Base-by-base conservation (phyloP, 2,888 invertebrate species). In the Cecidostiba fungosa region DNA sequence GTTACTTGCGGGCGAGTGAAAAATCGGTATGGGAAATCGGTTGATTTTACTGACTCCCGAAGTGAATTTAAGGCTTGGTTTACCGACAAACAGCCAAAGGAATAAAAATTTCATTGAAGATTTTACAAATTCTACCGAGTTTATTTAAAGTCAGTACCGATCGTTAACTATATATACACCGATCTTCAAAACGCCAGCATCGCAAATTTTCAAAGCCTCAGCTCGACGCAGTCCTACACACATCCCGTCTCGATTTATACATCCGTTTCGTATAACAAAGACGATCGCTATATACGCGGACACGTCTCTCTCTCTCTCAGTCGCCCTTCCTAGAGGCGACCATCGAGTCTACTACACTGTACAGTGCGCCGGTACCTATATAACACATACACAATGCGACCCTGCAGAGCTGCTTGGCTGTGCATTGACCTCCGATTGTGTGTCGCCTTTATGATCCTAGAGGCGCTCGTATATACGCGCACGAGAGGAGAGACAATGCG, bases 181-280 rank as follows among this genome's bases (percentile, higher is more conserved):
- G 54, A n/a, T 59, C 23, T n/a, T 59, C 23, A 8, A 26, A 62
- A 62, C 6, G 62, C 26, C 62, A 26, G 16, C 29, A 12, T 26
- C 26, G 66, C 66, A 66, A 26, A 66, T 66, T 66, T 66, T 66
- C 66, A 29, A 66, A 66, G 26, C 29, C 23, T 66, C 23, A 5
- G 50, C 59, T 59, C 26, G 3, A 12, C 62, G 1, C 4, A 29
- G 62, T 26, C 66, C 23, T 29, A 66, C 26, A 66, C 36, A 62
- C 29, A 43, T 23, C 14, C n/a, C 66, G 29, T 74, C 39, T 74
- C 59, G 74, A 81, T 81, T 77, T 62, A 82, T 69, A 54, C 54
- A 77, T 77, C 76, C 82, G 82, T 82, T 66, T 76, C 19, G 14
- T 26, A 23, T 36, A 73, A 82, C 77, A 77, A 77, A 82, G 32